Conservation (phyloP, 2,888 invertebrate species). For the Eilema sororculum region DNA sequence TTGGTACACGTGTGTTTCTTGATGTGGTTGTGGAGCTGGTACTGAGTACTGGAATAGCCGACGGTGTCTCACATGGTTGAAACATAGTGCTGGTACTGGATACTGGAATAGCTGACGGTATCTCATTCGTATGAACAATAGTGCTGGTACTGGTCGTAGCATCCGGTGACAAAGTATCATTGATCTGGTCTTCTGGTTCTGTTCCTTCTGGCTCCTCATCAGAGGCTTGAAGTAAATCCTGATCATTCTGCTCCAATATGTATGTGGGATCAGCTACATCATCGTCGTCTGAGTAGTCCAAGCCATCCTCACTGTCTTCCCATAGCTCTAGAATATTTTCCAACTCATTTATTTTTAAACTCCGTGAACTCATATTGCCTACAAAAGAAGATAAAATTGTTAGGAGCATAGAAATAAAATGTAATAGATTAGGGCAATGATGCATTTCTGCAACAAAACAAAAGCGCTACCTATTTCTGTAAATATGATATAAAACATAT, state of each 20-base stretch:
- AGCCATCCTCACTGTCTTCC: constrained; percentile 31
- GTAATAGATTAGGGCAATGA: constrained; percentile 24
- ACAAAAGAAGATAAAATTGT: neutral
- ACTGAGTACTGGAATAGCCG: constrained; percentile 12
- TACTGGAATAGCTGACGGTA: too few relatives aligned
- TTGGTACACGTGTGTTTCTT: constrained; percentile 27
- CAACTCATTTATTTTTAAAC: constrained; percentile 18
- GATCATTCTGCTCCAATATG: constrained; percentile 19
- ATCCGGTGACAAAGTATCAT: constrained; percentile 5
- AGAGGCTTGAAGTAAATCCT: constrained; percentile 12
- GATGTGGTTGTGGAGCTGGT: constrained; percentile 20
- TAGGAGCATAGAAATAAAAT: constrained; percentile 3
- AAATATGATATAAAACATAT: too few relatives aligned
- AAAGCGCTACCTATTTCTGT: constrained; percentile 15
- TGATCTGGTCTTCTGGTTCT: constrained; percentile 15
- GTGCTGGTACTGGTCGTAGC: constrained; percentile 15
- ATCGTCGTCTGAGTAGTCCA: constrained; percentile 36
- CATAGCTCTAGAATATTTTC: constrained; percentile 18
- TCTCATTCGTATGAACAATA: neutral
- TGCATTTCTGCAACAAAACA: constrained; percentile 38
- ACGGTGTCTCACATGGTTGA: neutral
- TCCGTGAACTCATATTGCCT: constrained; percentile 20
- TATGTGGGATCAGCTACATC: constrained; percentile 35
- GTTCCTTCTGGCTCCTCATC: constrained; percentile 21
- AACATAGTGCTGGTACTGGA: too few relatives aligned